Conservation (phyloP, 2,113 vertebrate genomes). For the Sciurus niger region DNA sequence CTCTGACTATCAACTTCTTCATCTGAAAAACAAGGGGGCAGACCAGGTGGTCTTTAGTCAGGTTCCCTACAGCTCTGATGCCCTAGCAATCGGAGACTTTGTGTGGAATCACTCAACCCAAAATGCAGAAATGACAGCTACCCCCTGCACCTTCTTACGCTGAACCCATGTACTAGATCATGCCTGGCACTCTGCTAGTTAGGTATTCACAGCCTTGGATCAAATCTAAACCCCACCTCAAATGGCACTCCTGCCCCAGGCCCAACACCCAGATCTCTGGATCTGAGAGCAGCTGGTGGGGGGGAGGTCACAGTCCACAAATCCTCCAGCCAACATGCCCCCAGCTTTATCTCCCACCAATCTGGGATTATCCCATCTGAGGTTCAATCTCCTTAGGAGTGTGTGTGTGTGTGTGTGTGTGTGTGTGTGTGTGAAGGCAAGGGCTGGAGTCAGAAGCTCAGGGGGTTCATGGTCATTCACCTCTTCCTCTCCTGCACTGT, state of each 20-base stretch:
- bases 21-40: neutral
- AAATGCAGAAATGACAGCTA: no score
- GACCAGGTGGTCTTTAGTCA: neutral
- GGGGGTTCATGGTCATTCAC: neutral
- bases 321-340: slow-evolving; percentile 67
- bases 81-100: neutral
- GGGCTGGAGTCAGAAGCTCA: no score
- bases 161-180: neutral
- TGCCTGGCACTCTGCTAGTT: neutral
- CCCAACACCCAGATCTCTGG: neutral
- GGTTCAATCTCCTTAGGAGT: slow-evolving; percentile 67
- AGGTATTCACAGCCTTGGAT: neutral
- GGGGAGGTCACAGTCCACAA: slow-evolving; percentile 20
- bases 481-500: slow-evolving; percentile 60
- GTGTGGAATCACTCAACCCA: neutral
- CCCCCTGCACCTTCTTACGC: neutral
- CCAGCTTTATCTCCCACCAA: slow-evolving; percentile 77
- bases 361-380: slow-evolving; percentile 86
- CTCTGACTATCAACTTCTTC: neutral
- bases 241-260: neutral
- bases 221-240: neutral
- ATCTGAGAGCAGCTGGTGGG: slow-evolving; percentile 80
- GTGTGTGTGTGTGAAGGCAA: neutral
- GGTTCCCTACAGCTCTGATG: neutral
- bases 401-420: neutral